Percentiles rank a stretch among this genome's conserved stretches.
Conservation (phyloP, 2,888 invertebrate genomes). For the Ennomos fuscantarius region DNA sequence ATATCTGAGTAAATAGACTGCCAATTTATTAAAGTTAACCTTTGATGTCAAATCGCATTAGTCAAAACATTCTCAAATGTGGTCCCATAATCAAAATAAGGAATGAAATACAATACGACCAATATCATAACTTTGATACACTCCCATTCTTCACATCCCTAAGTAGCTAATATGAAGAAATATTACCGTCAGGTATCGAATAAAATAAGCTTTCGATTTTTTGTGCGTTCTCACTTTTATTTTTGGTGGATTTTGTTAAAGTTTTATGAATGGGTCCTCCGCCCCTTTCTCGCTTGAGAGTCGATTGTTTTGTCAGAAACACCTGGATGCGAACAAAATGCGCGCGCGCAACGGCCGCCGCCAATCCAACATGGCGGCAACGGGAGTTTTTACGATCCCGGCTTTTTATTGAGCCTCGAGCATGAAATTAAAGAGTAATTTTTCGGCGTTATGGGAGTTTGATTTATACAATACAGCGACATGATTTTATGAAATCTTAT, state of each 20-base stretch:
- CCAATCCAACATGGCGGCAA: conserved; percentile 67
- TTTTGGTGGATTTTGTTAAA: conserved; percentile 74
- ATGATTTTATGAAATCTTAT: conserved; percentile 5
- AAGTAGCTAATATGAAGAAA: conserved; percentile 82
- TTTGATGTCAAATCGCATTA: too few relatives aligned
- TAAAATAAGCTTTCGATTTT: conserved; percentile 44
- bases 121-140: conserved; percentile 67
- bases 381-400: conserved; percentile 46
- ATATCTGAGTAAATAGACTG: too few relatives aligned
- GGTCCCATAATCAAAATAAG: conserved; percentile 46
- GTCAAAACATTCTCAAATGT: conserved; percentile 25
- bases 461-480: conserved; percentile 30
- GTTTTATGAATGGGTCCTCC: conserved; percentile 75
- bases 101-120: conserved; percentile 63
- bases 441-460: conserved; percentile 31
- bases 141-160: conserved; percentile 75
- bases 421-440: conserved; percentile 44
- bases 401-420: conserved; percentile 43
- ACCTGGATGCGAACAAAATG: conserved; percentile 80
- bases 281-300: conserved; percentile 75
- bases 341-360: conserved; percentile 69
- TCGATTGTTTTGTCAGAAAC: conserved; percentile 84
- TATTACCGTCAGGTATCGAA: conserved; percentile 69
- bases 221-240: conserved; percentile 66
- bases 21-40: too few relatives aligned